A percentile compares a stretch with the other conserved stretches of the same genome.
These are phyloP conservation scores for Scaptomyza cyrtandrae DNA, from an alignment of 2,888 invertebrate genomes.

Conservation along the genomic window DNA sequence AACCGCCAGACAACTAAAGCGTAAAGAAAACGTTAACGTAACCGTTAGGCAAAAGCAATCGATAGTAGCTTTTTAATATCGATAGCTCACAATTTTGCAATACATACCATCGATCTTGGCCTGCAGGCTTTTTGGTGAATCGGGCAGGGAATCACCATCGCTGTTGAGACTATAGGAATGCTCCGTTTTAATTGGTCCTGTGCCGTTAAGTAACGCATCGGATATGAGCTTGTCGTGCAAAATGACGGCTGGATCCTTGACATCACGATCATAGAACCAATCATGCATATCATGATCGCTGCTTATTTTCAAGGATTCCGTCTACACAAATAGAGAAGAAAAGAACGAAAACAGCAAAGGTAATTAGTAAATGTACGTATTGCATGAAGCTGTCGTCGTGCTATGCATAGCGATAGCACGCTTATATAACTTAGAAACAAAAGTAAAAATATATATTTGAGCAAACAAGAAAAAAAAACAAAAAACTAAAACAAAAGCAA, in stretches of 20 bases:
- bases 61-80: conserved; percentile 37
- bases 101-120: conserved; percentile 89
- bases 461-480: conserved; percentile 31
- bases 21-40: conserved; percentile 29
- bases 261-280: conserved; percentile 89
- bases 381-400: conserved; percentile 54
- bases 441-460: conserved; percentile 41
- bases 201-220: conserved; percentile 89
- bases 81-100: conserved; percentile 15
- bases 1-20: conserved; percentile 12
- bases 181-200: conserved; percentile 93
- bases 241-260: conserved; percentile 88
- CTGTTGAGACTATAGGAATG: conserved; percentile 95
- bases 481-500: conserved; percentile 21
- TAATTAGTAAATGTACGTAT: conserved; percentile 72
- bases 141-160: conserved; percentile 89
- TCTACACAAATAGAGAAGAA: conserved; percentile 85
- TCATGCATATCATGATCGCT: conserved; percentile 89
- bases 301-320: conserved; percentile 87
- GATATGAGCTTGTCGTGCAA: conserved; percentile 91
- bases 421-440: conserved; percentile 73
- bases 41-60: conserved; percentile 45
- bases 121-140: conserved; percentile 88
- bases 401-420: conserved; percentile 68
- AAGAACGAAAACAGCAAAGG: conserved; percentile 27